phyloP scores from a whole-genome alignment of 2,888 invertebrate genomes.

The Actias luna region DNA sequence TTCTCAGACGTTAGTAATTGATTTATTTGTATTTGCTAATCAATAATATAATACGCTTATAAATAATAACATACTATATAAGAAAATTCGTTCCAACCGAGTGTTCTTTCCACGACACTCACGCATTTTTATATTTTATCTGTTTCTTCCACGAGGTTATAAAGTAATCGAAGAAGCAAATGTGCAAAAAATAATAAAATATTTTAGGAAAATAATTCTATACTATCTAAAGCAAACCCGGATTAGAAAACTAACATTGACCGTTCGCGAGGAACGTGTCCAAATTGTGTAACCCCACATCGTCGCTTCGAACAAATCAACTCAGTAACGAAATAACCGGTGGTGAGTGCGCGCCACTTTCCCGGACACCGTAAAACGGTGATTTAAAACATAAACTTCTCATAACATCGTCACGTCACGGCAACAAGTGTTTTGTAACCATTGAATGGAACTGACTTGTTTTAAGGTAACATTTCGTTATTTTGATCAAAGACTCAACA shows the following conservation, averaged over 20 bases:
- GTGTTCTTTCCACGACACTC: too few species aligned
- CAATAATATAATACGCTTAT: too few species aligned
- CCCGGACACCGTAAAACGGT: constrained; percentile 17
- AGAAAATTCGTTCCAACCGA: too few species aligned
- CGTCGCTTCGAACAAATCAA: constrained; percentile 29
- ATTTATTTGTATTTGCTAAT: too few species aligned
- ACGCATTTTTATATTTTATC: neutral
- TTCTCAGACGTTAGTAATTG: too few species aligned
- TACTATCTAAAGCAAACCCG: constrained; percentile 28
- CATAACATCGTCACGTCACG: constrained; percentile 3
- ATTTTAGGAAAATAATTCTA: neutral
- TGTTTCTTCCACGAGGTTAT: neutral
- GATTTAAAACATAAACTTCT: neutral
- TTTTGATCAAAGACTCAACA: neutral
- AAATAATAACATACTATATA: too few species aligned
- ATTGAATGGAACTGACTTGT: constrained; percentile 21
- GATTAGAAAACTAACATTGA: constrained; percentile 53
- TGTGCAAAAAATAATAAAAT: neutral
- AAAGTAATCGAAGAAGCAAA: neutral
- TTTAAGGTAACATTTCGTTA: constrained; percentile 3
- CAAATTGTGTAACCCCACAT: constrained; percentile 35
- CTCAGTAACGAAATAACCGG: constrained; percentile 29
- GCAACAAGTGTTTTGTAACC: constrained; percentile 21
- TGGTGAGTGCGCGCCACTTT: constrained; percentile 36
- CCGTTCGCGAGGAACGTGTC: constrained; percentile 34